Evolutionary conservation across 1,140 invertebrate genomes (phyloP), one percentile per base, ranked within the genome.

Genomic region (Globodera rostochiensis): DNA sequence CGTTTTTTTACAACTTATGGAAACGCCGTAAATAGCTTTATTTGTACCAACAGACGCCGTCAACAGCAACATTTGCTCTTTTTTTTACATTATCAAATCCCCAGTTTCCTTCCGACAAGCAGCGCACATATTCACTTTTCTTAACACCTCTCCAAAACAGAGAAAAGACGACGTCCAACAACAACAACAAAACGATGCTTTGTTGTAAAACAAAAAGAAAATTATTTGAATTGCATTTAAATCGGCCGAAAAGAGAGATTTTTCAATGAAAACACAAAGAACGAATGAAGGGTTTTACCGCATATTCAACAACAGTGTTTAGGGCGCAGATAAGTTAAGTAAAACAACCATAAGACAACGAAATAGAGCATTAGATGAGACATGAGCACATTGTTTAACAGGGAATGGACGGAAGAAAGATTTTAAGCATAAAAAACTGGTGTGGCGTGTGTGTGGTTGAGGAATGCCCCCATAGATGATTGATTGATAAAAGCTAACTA

Each of bases 391-490:
- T 66, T 13, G 60, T 66, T 21, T 15, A 66, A 66, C 13, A 66
- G 13, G 21, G 60, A 66, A 66, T 66, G 60, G 21, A 66, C 60
- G 21, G 13, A 15, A 15, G 25, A 66, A 21, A 13, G 60, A 66
- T 66, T 15, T 15, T 66, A 15, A 66, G 13, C 13, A 66, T 1
- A 66, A 13, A 66, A 66, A 13, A 66, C n/a, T 66, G 13, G 21
- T 15, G 13, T 64, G 60, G n/a, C 6, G 53, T 50, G 74, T n/a
- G 45, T 45, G 21, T n/a, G 47, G 74, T 45, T 64, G 64, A 64
- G 74, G 13, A 57, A 75, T 75, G 3, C 57, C 8, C 49, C 64
- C 15, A 76, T 64, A 57, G 64, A 50, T 60, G 64, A 25, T 76
- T 11, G 19, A n/a, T 4, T 13, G 15, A 67, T 6, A 53, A 9